Conservation (phyloP, 1,140 invertebrate genomes). For the Philaenus spumarius region DNA sequence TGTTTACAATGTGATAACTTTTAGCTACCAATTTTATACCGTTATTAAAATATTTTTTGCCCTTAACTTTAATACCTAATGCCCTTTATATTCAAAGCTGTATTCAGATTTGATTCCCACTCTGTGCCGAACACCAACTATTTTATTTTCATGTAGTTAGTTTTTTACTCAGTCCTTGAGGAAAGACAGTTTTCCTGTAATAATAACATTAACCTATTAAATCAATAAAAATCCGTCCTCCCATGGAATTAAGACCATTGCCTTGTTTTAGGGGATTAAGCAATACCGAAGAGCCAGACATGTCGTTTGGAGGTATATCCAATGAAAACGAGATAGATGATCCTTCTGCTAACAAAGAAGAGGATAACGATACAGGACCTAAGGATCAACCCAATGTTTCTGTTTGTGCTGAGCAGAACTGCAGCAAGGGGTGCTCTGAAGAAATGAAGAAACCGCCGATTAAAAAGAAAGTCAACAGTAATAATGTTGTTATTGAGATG, state of each 20-base stretch:
- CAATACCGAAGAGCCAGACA: neutral
- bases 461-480: neutral
- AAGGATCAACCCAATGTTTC: neutral
- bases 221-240: no score
- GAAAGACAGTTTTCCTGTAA: no score
- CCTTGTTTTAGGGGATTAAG: neutral
- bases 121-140: neutral
- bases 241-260: no score
- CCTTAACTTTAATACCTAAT: neutral
- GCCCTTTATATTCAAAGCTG: neutral
- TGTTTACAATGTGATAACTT: neutral
- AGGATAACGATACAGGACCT: neutral
- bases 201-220: no score
- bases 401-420: no score
- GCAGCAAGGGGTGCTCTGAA: neutral
- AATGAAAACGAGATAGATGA: neutral
- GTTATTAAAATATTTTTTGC: neutral
- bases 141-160: no score
- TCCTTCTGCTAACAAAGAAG: no score
- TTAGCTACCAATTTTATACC: neutral
- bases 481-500: neutral
- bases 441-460: neutral
- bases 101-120: neutral
- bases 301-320: neutral
- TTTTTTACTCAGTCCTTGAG: no score